These are phyloP conservation scores for Probaryconus sp. DNA, from an alignment of 1,140 invertebrate genomes.

Conservation along the genomic window DNA sequence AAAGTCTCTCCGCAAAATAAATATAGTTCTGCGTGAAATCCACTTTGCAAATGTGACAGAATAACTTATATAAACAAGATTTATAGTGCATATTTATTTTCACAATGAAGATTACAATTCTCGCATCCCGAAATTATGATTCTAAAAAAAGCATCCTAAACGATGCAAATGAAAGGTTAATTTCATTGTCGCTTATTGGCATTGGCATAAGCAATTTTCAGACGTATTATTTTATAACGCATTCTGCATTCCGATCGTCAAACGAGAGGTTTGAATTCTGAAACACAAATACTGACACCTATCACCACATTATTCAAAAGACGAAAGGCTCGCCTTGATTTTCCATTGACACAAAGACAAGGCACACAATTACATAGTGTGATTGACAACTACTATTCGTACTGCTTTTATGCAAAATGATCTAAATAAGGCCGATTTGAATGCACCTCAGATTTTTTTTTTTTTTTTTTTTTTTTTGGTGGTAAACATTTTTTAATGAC, in stretches of 20 bases:
- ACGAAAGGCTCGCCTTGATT: conserved; percentile 35
- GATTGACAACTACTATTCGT: conserved; percentile 17
- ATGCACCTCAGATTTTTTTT: conserved; percentile 16
- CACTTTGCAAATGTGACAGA: too few species aligned
- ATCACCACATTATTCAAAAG: conserved; percentile 40
- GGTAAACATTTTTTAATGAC: too few species aligned
- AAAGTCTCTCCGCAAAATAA: too few species aligned
- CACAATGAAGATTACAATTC: too few species aligned
- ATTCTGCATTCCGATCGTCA: conserved; percentile 28
- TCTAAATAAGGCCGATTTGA: conserved; percentile 27
- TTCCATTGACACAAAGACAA: conserved; percentile 21
- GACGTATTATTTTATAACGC: conserved; percentile 18
- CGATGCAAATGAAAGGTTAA: too few species aligned
- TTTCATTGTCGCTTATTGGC: neutral
- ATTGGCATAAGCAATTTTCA: conserved; percentile 15
- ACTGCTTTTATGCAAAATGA: conserved; percentile 17
- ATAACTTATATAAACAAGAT: too few species aligned
- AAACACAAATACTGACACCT: conserved; percentile 42
- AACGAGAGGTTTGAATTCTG: conserved; percentile 22
- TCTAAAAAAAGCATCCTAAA: neutral
- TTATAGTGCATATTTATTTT: too few species aligned
- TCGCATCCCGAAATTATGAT: conserved; percentile 12
- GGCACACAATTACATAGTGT: conserved; percentile 10
- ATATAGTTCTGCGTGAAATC: too few species aligned
- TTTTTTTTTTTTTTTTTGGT: too few species aligned